phyloP scores from a whole-genome alignment of 1,140 invertebrate species.

The Campoletis sonorensis region DNA sequence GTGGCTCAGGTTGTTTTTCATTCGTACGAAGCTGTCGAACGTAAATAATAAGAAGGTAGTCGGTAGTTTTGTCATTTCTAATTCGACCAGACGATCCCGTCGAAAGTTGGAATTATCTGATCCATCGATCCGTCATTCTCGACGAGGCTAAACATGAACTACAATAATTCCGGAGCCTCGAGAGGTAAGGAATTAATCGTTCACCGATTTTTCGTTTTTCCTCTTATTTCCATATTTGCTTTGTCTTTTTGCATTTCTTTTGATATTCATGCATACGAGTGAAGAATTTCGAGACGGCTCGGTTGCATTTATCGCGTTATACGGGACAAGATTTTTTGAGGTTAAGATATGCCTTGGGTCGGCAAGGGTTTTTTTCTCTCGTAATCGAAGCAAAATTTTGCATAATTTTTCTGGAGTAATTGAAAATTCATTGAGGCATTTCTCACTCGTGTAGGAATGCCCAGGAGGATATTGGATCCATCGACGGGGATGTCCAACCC shows the following conservation, averaged over 20 bases:
- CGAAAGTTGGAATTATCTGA: too few relatives aligned
- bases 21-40: too few relatives aligned
- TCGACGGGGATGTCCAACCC: conserved; percentile 63
- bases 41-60: too few relatives aligned
- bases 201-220: not conserved
- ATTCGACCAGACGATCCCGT: too few relatives aligned
- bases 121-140: too few relatives aligned
- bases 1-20: too few relatives aligned
- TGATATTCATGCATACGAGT: too few relatives aligned
- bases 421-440: conserved; percentile 36
- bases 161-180: conserved; percentile 69
- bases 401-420: not conserved
- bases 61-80: too few relatives aligned
- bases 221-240: conserved; percentile 11
- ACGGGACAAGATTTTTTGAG: too few relatives aligned
- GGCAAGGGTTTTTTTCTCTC: not conserved
- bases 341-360: conserved; percentile 24
- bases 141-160: conserved; percentile 67
- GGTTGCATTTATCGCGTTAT: too few relatives aligned
- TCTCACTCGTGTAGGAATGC: conserved; percentile 62
- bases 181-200: conserved; percentile 59
- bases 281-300: too few relatives aligned
- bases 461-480: conserved; percentile 72
- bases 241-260: not conserved
- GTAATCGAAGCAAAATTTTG: not conserved